Conservation (phyloP, 2,888 invertebrate species). For the Lepidochitona cinerea region DNA sequence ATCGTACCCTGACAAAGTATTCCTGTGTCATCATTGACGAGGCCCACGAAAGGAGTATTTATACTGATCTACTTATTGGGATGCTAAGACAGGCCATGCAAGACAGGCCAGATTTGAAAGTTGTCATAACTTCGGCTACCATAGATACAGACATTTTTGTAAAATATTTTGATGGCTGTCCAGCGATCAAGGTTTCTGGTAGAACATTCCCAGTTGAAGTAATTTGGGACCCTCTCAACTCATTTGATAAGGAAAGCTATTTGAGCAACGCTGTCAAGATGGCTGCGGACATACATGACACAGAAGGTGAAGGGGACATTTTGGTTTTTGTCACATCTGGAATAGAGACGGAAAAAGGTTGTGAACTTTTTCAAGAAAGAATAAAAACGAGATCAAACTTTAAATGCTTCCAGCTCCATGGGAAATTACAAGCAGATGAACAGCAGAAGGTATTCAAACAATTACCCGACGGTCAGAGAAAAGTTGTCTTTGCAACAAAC, state of each 20-base stretch:
- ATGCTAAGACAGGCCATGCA: slow-evolving; percentile 60
- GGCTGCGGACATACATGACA: slow-evolving; percentile 50
- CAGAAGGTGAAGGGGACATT: slow-evolving; percentile 61
- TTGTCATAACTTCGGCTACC: slow-evolving; percentile 70
- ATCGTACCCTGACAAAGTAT: slow-evolving; percentile 45
- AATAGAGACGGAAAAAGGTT: slow-evolving; percentile 62
- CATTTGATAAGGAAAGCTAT: slow-evolving; percentile 39
- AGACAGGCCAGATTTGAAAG: slow-evolving; percentile 55
- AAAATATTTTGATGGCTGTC: slow-evolving; percentile 57
- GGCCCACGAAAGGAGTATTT: slow-evolving; percentile 69
- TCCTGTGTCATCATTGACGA: slow-evolving; percentile 68
- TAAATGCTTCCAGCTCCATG: slow-evolving; percentile 39
- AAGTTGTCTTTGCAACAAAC: slow-evolving; percentile 71
- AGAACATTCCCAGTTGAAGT: slow-evolving; percentile 68
- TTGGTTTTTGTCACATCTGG: slow-evolving; percentile 70
- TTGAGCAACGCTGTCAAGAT: background rate
- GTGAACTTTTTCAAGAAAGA: slow-evolving; percentile 22
- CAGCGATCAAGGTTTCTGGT: slow-evolving; percentile 63
- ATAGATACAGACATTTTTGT: slow-evolving; percentile 66
- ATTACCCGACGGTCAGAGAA: slow-evolving; percentile 46
- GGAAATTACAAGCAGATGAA: slow-evolving; percentile 61
- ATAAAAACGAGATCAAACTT: slow-evolving; percentile 26
- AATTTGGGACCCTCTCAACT: slow-evolving; percentile 37
- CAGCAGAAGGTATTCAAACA: slow-evolving; percentile 62
- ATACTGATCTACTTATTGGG: slow-evolving; percentile 69